Evolutionary conservation across 2,113 vertebrate species (phyloP).

Genomic region (Tetrao urogallus): DNA sequence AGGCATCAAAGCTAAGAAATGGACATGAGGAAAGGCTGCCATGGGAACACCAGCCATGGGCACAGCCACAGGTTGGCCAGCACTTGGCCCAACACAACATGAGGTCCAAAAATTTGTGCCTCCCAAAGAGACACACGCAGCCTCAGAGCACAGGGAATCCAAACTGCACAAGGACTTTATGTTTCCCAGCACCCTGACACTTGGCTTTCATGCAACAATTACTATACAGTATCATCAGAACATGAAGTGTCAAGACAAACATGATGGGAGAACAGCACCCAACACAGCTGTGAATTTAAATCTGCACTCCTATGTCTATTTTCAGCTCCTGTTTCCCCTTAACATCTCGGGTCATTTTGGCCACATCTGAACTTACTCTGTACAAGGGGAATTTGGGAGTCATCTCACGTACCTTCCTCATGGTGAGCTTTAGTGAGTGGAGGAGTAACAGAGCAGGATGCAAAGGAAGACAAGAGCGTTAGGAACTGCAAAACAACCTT

Average conservation of each 20-base stretch:
- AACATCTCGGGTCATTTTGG: background rate
- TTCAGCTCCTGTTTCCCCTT: background rate
- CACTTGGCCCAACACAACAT: background rate
- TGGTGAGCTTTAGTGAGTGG: background rate
- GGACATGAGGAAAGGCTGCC: fast-evolving
- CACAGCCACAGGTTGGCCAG: background rate
- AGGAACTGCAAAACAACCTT: too few relatives aligned
- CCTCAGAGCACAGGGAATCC: background rate
- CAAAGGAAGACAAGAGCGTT: too few relatives aligned
- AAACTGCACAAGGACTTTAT: slow-evolving; percentile 18
- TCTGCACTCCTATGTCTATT: background rate
- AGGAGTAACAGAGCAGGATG: too few relatives aligned
- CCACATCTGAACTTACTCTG: background rate
- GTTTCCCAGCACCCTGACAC: slow-evolving; percentile 13
- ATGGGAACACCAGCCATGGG: background rate
- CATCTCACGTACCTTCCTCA: slow-evolving; percentile 84
- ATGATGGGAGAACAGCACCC: background rate
- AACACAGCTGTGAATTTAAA: background rate
- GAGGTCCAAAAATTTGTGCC: background rate
- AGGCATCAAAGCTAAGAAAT: background rate
- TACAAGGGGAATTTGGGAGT: background rate
- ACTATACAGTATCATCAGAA: fast-evolving
- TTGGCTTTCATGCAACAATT: background rate
- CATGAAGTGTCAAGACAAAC: background rate
- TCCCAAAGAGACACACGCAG: background rate